Evolutionary conservation across 2,888 invertebrate genomes (phyloP), one percentile per base, ranked within the genome.

Genomic region (Epinotia ramella): DNA sequence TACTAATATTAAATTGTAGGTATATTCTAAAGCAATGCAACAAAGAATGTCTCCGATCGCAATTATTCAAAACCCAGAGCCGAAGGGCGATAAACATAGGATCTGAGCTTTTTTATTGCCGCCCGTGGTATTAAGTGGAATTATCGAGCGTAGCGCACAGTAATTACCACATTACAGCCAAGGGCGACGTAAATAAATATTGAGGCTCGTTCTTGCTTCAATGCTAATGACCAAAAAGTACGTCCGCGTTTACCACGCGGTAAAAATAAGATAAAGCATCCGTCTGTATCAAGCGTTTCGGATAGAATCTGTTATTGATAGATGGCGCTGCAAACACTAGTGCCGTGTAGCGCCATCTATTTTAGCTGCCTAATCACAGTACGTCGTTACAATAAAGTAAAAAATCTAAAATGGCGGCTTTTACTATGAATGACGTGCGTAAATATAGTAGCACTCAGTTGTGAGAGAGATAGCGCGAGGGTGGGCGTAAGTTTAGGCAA

Each of bases 201-300:
- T 49, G 4, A 6, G 6, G 0, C 6, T 49, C 3, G 49, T 49
- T 49, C 49, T 49, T 16, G 49, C 5, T 49, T 49, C 49, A 16
- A 49, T 49, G 13, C 16, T 49, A 49, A 53, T 53, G 53, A n/a
- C 53, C 53, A n/a, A 16, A 16, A 6, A n/a, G 12, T 9, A 18
- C 18, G 33, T 28, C 33, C 33, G 40, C 63, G 40, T 63, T 60
- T 63, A 18, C 40, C 63, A 13, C 44, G 40, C 18, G 63, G 11
- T 40, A 63, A 60, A 60, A 6, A 63, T 18, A 63, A 12, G 18
- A 18, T 18, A 63, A 63, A 60, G 60, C 60, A n/a, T n/a, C 9
- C 16, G 16, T 16, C 5, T 53, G 4, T 7, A 53, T 53, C 16
- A 53, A n/a, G 53, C 46, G 12, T 46, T 46, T 46, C 46, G 12